phyloP scores from a whole-genome alignment of 2,797 vertebrate species.

The Aulostomus chinensis region DNA sequence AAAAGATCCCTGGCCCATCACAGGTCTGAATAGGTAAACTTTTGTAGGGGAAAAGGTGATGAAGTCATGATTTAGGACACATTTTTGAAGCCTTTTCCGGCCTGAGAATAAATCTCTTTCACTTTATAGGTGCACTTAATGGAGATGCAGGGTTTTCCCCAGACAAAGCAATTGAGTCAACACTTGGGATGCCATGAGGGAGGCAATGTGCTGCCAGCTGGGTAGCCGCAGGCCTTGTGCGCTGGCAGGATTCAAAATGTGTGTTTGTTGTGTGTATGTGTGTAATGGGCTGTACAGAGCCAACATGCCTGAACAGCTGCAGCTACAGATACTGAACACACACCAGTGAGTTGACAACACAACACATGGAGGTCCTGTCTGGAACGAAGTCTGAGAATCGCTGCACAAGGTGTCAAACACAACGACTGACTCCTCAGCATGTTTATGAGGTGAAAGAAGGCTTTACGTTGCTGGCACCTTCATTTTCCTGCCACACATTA shows the following conservation, averaged over 20 bases:
- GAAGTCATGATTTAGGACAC: no score
- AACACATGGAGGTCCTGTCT: no score
- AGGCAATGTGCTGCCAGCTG: slow-evolving; percentile 45
- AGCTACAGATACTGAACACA: slow-evolving; percentile 41
- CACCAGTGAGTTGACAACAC: slow-evolving; percentile 8
- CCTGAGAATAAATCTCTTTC: slow-evolving; percentile 26
- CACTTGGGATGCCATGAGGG: slow-evolving; percentile 39
- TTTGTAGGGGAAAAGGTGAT: no score
- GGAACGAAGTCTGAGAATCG: slow-evolving; percentile 8
- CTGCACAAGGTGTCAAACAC: not conserved
- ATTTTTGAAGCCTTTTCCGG: not conserved
- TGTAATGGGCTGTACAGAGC: slow-evolving; percentile 42
- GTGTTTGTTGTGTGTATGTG: slow-evolving; percentile 28
- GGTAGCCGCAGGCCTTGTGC: slow-evolving; percentile 33
- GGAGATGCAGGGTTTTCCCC: slow-evolving; percentile 41
- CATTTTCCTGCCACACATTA: no score
- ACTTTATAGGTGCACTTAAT: slow-evolving; percentile 25
- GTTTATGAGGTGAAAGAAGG: no score
- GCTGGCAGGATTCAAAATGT: slow-evolving; percentile 31
- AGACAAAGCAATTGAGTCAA: slow-evolving; percentile 40
- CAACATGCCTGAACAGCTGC: slow-evolving; percentile 48
- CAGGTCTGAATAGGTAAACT: no score
- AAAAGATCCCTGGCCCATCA: no score
- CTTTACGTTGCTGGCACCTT: no score
- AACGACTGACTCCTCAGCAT: no score